Evolutionary conservation across 2,113 vertebrate species (phyloP).

Genomic region (Petaurus breviceps): DNA sequence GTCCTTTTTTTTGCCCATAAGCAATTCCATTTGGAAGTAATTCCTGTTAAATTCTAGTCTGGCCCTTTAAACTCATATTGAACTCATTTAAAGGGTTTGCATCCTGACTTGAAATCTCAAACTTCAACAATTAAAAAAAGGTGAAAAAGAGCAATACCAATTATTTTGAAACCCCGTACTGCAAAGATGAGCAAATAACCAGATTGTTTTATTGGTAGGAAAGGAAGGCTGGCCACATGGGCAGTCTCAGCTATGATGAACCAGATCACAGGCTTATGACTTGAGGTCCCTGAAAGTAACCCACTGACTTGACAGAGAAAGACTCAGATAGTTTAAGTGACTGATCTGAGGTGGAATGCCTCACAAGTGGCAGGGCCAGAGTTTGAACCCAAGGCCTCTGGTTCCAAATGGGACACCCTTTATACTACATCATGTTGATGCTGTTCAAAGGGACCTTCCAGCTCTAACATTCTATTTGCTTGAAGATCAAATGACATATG

Average conservation of each 20-base stretch:
- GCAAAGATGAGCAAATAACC: neutral
- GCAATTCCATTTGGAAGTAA: neutral
- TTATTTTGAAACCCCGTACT: neutral
- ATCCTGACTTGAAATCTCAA: neutral
- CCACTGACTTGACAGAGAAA: neutral
- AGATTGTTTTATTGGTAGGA: neutral
- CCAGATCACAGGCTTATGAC: neutral
- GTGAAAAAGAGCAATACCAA: neutral
- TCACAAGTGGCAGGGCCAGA: neutral
- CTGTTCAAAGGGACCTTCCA: neutral
- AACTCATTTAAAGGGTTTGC: neutral
- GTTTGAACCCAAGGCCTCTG: neutral
- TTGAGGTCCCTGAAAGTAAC: neutral
- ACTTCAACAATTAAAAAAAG: neutral
- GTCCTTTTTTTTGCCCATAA: neutral
- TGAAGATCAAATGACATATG: neutral
- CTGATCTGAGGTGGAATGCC: neutral
- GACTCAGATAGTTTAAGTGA: neutral
- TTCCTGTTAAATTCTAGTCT: neutral
- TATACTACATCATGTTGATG: neutral
- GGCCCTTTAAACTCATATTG: neutral
- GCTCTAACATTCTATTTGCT: neutral
- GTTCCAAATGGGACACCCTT: neutral
- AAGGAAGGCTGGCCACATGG: neutral
- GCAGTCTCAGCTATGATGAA: neutral